Evolutionary conservation across 2,113 vertebrate genomes (phyloP), one percentile per base, ranked within the genome.

Genomic region (Alouatta palliata): DNA sequence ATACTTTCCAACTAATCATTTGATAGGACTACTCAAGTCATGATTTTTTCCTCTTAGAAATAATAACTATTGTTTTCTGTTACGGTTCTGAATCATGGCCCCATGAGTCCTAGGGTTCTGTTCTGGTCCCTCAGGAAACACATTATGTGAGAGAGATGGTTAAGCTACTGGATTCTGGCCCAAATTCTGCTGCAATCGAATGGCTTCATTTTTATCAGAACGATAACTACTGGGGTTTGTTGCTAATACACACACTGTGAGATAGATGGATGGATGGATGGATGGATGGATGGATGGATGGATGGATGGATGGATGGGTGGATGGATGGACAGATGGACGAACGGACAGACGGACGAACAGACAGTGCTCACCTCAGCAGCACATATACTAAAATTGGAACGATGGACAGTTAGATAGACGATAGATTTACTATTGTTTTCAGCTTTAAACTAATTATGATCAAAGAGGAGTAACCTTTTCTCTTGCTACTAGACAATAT

Each of bases 371-470:
- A 5, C 52, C 52, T 52, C 52, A 52, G 52, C 16, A 52, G 52
- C 52, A 52, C 52, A 52, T 52, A 52, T 52, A 52, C 52, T 52
- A 52, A 52, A 52, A 52, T 52, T 6, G 16, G 52, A 52, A 17
- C 1, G 8, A 58, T 23, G 23, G 21, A 56, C 12, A 64, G 27
- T 6, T 14, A 30, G 27, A 32, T 32, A 64, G 58, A 61, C 3
- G 76, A 47, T 77, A 40, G 66, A 10, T 58, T 10, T 77, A 8
- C 20, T 64, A 37, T 7, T 12, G 16, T 82, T 93, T 90, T 19
- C 5, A 32, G 6, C 94, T 95, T 85, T 90, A 70, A 91, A 8
- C 6, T 88, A 76, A 85, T 94, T 96, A 88, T 96, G 20, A 37
- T 80, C 23, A 80, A 82, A 82, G 9, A 83, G 80, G 30, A 40